Evolutionary conservation across 2,113 vertebrate species (phyloP), one percentile per base, ranked within the genome.

Genomic region (Psammodynastes pulverulentus): DNA sequence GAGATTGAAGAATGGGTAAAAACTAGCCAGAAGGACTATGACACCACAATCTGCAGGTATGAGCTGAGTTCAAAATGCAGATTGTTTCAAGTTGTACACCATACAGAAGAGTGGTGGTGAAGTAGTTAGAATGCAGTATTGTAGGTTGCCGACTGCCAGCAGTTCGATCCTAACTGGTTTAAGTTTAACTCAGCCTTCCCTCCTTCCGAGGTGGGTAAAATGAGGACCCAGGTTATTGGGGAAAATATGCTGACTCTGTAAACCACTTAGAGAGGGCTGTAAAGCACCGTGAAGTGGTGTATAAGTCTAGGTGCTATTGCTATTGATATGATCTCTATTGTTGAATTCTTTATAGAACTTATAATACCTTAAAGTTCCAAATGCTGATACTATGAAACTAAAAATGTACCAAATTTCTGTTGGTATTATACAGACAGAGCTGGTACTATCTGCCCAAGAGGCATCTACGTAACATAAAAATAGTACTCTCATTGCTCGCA

Each of bases 391-490:
- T 43, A 8, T 58, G 39, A 29, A 29, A 46, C 56, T 89, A 45
- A 58, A 58, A 62, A 24, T 8, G 24, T 43, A 23, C 43, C 43
- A 48, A 48, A 26, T 46, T 86, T 19, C 34, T 48, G 26, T 46
- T 86, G 43, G 91, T 54, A 85, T 95, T 84, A 62, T 93, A 90
- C 87, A 95, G 93, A 54, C 53, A 86, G 54, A 87, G 62, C 86
- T 95, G 95, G 93, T 96, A 97, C 97, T 92, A 94, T 93, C 86
- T 89, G 84, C 91, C 93, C 90, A 96, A 94, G 93, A 94, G 94
- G 94, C 96, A 94, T 94, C 95, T 93, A 91, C 88, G 39, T 79
- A 56, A 93, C 90, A 49, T 0, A 15, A 92, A 94, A 86, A 93
- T 92, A 87, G 13, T 26, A 91, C 91, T 90, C 90, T 56, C 84